These are phyloP conservation scores for Elymnias hypermnestra DNA, from an alignment of 1,140 invertebrate species.

Conservation along the genomic window DNA sequence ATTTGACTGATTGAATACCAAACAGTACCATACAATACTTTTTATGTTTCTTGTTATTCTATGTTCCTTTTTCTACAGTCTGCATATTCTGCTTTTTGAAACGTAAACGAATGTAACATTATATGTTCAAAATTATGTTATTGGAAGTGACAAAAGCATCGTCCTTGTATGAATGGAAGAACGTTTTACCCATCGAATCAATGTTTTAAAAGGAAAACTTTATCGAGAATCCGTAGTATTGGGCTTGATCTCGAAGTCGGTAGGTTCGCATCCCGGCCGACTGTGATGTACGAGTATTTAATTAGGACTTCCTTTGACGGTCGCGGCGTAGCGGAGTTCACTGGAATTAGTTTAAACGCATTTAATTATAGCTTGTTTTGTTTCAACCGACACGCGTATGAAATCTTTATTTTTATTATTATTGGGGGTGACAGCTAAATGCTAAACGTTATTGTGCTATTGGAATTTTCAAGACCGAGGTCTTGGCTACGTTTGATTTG, in stretches of 20 bases:
- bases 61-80: too few relatives aligned
- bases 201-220: background rate
- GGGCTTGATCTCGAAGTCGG: slow-evolving; percentile 31
- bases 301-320: slow-evolving; percentile 58
- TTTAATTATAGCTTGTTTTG: slow-evolving; percentile 20
- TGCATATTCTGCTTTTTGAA: too few relatives aligned
- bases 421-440: too few relatives aligned
- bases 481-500: too few relatives aligned
- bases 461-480: too few relatives aligned
- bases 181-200: background rate
- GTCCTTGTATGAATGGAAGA: background rate
- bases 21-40: too few relatives aligned
- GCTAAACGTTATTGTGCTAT: too few relatives aligned
- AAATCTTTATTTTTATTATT: slow-evolving; percentile 22
- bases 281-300: slow-evolving; percentile 65
- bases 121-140: too few relatives aligned
- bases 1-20: too few relatives aligned
- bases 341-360: slow-evolving; percentile 32
- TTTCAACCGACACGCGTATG: slow-evolving; percentile 13
- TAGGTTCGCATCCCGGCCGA: slow-evolving; percentile 28
- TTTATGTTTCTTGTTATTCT: too few relatives aligned
- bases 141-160: too few relatives aligned
- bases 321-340: slow-evolving; percentile 22
- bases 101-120: too few relatives aligned
- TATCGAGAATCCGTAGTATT: slow-evolving; percentile 25